phyloP scores from a whole-genome alignment of 2,113 vertebrate species.

The Hyla sarda region DNA sequence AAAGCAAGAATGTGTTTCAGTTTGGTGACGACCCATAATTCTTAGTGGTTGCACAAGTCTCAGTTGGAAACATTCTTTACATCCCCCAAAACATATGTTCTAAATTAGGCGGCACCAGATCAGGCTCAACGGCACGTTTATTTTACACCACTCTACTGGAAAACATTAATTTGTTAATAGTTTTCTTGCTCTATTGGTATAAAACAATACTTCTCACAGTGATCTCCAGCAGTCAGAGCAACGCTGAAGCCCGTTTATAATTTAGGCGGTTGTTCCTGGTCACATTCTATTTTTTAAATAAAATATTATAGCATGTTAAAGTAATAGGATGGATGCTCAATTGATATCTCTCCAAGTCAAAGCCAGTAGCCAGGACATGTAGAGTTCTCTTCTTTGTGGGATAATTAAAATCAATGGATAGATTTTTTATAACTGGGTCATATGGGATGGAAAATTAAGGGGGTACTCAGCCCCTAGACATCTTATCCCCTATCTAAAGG shows the following conservation, averaged over 20 bases:
- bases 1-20: slow-evolving; percentile 72
- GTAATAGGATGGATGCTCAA: no score
- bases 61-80: slow-evolving; percentile 64
- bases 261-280: background rate
- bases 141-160: slow-evolving; percentile 68
- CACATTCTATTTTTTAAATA: no score
- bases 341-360: no score
- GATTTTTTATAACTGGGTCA: no score
- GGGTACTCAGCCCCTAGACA: no score
- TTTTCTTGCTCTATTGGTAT: slow-evolving; percentile 37
- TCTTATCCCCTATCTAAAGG: no score
- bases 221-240: background rate
- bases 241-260: background rate
- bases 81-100: slow-evolving; percentile 69
- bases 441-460: no score
- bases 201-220: slow-evolving; percentile 24
- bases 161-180: slow-evolving; percentile 51
- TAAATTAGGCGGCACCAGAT: slow-evolving; percentile 71
- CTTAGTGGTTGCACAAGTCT: slow-evolving; percentile 74
- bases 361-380: no score
- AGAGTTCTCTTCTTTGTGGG: no score
- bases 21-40: slow-evolving; percentile 68
- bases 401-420: no score
- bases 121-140: slow-evolving; percentile 69
- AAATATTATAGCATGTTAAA: no score